These are phyloP conservation scores for Pelobates cultripes DNA, from an alignment of 2,797 vertebrate species.

Conservation along the genomic window DNA sequence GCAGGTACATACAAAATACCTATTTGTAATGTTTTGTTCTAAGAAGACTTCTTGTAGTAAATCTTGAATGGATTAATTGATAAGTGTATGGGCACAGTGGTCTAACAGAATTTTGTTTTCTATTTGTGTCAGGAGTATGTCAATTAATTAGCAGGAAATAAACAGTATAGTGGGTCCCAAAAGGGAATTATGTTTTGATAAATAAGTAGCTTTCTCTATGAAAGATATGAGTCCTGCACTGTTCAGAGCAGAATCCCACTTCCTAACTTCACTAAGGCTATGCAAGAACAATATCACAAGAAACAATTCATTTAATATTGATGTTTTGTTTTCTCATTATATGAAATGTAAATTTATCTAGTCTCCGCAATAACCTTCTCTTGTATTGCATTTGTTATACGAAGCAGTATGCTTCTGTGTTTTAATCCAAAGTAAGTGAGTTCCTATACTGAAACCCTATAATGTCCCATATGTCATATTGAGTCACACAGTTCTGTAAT, in stretches of 20 bases:
- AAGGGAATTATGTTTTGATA: too few species aligned
- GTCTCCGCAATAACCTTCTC: conserved; percentile 50
- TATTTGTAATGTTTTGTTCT: too few species aligned
- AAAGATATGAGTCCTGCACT: too few species aligned
- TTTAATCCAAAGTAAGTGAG: conserved; percentile 67
- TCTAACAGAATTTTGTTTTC: too few species aligned
- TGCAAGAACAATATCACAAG: not conserved
- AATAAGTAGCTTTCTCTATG: too few species aligned
- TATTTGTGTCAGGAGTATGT: too few species aligned
- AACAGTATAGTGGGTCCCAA: too few species aligned
- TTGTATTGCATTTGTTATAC: conserved; percentile 32
- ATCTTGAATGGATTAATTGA: too few species aligned
- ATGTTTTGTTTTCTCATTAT: conserved; percentile 14
- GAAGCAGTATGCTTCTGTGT: conserved; percentile 58
- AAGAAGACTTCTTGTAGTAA: too few species aligned
- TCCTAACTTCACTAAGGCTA: not conserved
- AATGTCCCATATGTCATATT: conserved; percentile 55
- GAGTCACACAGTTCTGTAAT: conserved; percentile 48
- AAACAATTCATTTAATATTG: not conserved
- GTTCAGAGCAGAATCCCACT: not conserved
- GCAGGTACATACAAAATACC: too few species aligned
- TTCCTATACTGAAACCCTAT: conserved; percentile 54
- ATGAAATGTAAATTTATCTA: conserved; percentile 30
- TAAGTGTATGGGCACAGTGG: too few species aligned
- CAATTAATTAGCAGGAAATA: too few species aligned